Percentiles rank a stretch among this genome's conserved stretches.
Evolutionary conservation across 2,797 vertebrate species (phyloP).

Genomic region (Prunella strophiata): DNA sequence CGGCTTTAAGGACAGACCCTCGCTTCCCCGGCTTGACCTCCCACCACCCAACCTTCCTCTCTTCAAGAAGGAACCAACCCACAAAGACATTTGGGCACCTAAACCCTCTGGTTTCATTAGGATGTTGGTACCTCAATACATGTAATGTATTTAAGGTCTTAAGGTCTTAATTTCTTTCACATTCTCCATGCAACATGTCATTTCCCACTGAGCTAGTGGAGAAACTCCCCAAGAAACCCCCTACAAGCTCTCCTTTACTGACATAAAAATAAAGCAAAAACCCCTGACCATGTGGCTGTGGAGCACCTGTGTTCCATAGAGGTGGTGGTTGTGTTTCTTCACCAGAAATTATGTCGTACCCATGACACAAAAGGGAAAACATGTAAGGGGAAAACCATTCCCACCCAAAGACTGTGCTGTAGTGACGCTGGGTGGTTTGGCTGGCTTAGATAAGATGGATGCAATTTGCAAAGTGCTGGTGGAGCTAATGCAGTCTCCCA

Average conservation of each 20-base stretch:
- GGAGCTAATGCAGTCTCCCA: not conserved
- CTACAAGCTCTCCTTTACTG: not conserved
- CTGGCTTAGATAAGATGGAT: not conserved
- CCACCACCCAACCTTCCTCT: not conserved
- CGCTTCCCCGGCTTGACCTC: not conserved
- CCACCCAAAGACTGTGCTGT: not conserved
- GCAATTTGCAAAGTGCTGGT: not conserved
- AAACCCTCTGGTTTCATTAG: not conserved
- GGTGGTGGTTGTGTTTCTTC: not conserved
- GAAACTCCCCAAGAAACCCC: not conserved
- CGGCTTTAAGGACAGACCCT: not conserved
- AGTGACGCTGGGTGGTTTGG: not conserved
- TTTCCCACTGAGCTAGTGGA: not conserved
- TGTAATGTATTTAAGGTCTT: not conserved
- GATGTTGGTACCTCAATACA: not conserved
- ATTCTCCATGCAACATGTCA: not conserved
- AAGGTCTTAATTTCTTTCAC: not conserved
- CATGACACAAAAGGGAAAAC: not conserved
- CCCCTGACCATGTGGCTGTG: rapidly evolving
- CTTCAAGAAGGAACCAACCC: not conserved
- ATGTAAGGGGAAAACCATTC: not conserved
- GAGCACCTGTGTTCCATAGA: not conserved
- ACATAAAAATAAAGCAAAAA: not conserved
- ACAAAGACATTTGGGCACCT: too few species aligned
- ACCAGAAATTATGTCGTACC: not conserved